Percentiles rank a stretch among this genome's conserved stretches.
Evolutionary conservation across 2,113 vertebrate genomes (phyloP).

Genomic region (Tursiops truncatus): DNA sequence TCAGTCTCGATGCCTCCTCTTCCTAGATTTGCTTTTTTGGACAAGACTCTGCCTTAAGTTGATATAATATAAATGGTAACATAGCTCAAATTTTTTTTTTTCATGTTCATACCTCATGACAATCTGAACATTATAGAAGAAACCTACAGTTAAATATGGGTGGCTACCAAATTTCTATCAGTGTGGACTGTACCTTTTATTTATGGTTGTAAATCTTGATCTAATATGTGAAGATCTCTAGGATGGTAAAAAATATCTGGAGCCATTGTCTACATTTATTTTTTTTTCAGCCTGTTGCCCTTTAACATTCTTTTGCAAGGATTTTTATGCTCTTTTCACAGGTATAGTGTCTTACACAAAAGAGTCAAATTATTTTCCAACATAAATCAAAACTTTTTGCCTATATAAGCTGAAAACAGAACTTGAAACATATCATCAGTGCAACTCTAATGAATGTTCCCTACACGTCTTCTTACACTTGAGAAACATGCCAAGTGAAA

Average conservation of each 20-base stretch:
- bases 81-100: neutral
- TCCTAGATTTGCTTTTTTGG: neutral
- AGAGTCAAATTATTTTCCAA: neutral
- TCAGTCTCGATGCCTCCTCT: neutral
- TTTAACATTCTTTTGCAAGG: neutral
- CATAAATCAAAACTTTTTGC: neutral
- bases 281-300: neutral
- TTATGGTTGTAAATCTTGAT: neutral
- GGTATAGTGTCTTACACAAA: neutral
- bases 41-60: neutral
- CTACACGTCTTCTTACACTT: neutral
- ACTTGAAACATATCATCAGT: neutral
- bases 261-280: neutral
- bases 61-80: neutral
- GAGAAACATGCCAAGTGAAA: neutral
- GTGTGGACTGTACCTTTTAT: neutral
- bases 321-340: slow-evolving; percentile 23
- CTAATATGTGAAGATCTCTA: neutral
- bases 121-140: neutral
- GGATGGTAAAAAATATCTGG: neutral
- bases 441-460: neutral
- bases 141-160: neutral
- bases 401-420: neutral
- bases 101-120: neutral
- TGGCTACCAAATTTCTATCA: neutral